Base-by-base conservation (phyloP, 2,113 vertebrate species). In the Albula glossodonta region DNA sequence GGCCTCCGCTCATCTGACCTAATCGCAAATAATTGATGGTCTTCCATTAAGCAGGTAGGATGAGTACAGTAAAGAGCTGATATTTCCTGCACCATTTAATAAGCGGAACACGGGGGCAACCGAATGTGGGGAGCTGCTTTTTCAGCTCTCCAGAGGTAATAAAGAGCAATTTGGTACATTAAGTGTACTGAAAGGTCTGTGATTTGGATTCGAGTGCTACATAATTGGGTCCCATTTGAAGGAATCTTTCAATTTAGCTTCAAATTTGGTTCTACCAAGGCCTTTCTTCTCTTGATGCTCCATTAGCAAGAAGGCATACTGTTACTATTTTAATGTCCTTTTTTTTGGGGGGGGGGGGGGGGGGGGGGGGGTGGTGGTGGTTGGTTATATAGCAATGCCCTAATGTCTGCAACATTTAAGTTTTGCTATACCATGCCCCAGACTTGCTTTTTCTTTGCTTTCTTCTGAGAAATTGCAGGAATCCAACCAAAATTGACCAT, bases 151-250 rank as follows among this genome's bases (percentile, higher is more conserved):
- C 86, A 84, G 53, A 85, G 51, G 79, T 87, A 86, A 91, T 88
- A 87, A 80, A 80, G 60, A 85, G 84, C 90, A 88, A 92, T 91
- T 91, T 92, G 90, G 86, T 91, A 88, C 88, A 90, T 91, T 91
- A 91, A 92, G 89, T 90, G 88, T 88, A 85, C 87, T 56, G 88
- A 89, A 84, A 86, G 89, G 91, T 87, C 85, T 89, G 87, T 90
- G 87, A 94, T 93, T 92, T 88, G 89, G 87, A 84, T 87, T 82
- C 84, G 90, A 93, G 89, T 92, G 89, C 88, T 89, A 88, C 83
- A 89, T 92, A 94, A 95, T 92, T 93, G 89, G 90, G 90, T 88
- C 87, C 93, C 91, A 94, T 94, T 94, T 94, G 82, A 89, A 86
- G 56, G 87, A 89, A 88, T 88, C 90, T 90, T 92, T 93, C 83